Evolutionary conservation across 1,140 invertebrate genomes (phyloP).

Genomic region (Ephestia elutella): DNA sequence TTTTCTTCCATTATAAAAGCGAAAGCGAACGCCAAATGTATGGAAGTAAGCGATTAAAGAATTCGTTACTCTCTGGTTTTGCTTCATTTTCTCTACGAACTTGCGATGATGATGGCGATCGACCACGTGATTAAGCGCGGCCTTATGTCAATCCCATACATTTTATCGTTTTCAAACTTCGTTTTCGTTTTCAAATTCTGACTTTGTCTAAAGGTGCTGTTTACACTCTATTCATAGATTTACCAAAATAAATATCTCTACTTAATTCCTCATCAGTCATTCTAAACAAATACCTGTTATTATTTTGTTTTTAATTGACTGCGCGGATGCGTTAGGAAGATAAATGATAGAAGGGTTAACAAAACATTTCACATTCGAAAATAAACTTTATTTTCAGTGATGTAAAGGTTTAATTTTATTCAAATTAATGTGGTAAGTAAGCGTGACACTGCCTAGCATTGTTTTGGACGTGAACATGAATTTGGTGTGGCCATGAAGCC

Average conservation of each 20-base stretch:
- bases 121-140: no score
- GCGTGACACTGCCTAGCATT: background rate
- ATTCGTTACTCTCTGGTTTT: no score
- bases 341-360: background rate
- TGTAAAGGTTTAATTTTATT: background rate
- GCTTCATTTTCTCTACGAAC: no score
- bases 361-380: background rate
- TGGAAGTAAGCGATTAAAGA: no score
- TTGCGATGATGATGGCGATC: no score
- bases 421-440: background rate
- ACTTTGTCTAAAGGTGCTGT: no score
- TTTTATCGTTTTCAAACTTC: no score
- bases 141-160: no score
- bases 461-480: conserved; percentile 2
- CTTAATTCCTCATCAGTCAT: background rate
- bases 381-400: background rate
- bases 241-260: background rate
- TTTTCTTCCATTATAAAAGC: no score
- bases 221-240: no score
- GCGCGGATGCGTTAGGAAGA: background rate
- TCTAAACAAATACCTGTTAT: background rate
- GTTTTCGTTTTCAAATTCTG: no score
- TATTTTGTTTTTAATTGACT: conserved; percentile 3
- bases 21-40: no score
- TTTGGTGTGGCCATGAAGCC: background rate